Percentiles rank a stretch among this genome's conserved stretches.
Evolutionary conservation across 2,113 vertebrate genomes (phyloP).

Genomic region (Struthidea cinerea): DNA sequence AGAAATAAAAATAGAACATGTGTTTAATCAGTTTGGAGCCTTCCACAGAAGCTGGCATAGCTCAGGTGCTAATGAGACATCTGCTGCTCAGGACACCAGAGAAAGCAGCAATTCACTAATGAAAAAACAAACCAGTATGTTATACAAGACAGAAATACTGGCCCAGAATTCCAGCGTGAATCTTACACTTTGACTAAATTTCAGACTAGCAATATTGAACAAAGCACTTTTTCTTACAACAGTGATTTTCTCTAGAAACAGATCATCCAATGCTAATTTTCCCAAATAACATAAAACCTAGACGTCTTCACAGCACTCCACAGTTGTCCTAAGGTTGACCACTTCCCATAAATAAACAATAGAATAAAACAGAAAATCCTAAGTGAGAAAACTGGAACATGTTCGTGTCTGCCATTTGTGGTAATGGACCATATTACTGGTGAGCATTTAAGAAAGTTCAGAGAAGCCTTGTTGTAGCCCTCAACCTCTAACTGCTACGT

Average conservation of each 20-base stretch:
- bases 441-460: background rate
- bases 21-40: conserved; percentile 75
- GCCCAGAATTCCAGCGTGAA: background rate
- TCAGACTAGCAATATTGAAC: background rate
- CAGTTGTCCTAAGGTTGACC: background rate
- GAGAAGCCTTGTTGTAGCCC: background rate
- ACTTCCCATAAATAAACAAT: background rate
- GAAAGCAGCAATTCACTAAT: conserved; percentile 25
- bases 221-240: background rate
- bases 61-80: conserved; percentile 79
- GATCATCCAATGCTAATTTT: background rate
- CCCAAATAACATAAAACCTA: background rate
- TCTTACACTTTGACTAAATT: background rate
- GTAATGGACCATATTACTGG: background rate
- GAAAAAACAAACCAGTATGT: background rate
- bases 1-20: conserved; percentile 76
- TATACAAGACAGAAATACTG: background rate
- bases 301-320: background rate
- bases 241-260: background rate
- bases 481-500: background rate
- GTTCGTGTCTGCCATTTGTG: background rate
- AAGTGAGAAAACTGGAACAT: background rate
- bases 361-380: background rate
- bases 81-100: conserved; percentile 68
- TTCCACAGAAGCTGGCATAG: conserved; percentile 65